phyloP scores from a whole-genome alignment of 1,140 invertebrate genomes.

The Cydia amplana region DNA sequence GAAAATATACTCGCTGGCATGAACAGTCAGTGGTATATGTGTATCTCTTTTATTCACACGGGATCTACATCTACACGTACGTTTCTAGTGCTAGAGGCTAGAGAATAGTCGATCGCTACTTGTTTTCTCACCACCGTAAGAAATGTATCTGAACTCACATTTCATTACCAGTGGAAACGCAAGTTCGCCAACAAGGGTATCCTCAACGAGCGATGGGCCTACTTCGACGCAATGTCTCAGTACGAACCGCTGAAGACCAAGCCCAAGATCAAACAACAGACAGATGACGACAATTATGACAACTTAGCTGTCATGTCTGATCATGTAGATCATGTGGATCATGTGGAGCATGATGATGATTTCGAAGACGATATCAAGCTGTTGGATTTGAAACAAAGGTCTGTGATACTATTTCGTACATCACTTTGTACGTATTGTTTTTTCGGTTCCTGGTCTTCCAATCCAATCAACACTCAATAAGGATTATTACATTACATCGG shows the following conservation, averaged over 20 bases:
- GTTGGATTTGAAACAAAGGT: constrained; percentile 61
- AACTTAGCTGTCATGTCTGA: constrained; percentile 40
- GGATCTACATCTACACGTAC: too few species aligned
- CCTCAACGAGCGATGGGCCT: constrained; percentile 70
- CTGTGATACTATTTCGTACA: constrained; percentile 22
- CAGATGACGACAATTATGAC: constrained; percentile 37
- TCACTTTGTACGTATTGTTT: too few species aligned
- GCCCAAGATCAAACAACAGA: constrained; percentile 41
- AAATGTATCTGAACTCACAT: not conserved
- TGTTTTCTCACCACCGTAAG: not conserved
- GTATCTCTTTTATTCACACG: too few species aligned
- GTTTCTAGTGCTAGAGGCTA: too few species aligned
- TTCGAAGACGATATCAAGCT: constrained; percentile 67
- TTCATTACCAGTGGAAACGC: constrained; percentile 62
- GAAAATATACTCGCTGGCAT: too few species aligned
- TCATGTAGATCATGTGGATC: constrained; percentile 36
- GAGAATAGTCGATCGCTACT: too few species aligned
- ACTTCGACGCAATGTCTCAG: constrained; percentile 63
- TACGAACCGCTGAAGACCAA: constrained; percentile 43
- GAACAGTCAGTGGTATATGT: too few species aligned
- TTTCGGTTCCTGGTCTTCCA: too few species aligned
- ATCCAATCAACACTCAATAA: too few species aligned
- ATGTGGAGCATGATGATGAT: constrained; percentile 43
- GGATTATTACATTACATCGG: too few species aligned
- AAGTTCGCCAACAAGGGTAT: constrained; percentile 70